phyloP scores from a whole-genome alignment of 1,140 invertebrate species.

The Linepithema humile region DNA sequence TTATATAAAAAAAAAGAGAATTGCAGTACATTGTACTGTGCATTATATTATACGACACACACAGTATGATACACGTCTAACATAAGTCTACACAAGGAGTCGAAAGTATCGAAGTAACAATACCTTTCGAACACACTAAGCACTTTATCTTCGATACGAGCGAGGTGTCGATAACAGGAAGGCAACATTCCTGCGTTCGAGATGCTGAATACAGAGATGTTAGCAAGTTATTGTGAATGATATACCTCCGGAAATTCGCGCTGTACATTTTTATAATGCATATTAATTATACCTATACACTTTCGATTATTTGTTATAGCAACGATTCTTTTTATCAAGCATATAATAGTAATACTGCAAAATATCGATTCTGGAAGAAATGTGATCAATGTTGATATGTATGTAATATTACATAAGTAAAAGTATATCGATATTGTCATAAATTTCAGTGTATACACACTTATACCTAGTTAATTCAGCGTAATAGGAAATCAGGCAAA shows the following conservation, averaged over 20 bases:
- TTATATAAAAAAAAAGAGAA: not conserved
- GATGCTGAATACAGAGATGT: slow-evolving; percentile 8
- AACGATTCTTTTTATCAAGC: not conserved
- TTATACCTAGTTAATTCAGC: not conserved
- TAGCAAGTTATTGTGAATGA: not conserved
- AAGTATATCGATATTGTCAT: not conserved
- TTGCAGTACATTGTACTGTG: not conserved
- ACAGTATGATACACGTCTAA: not conserved
- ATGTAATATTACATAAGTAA: not conserved
- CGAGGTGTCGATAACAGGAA: slow-evolving; percentile 35
- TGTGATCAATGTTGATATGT: not conserved
- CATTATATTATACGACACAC: not conserved
- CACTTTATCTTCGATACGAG: slow-evolving; percentile 36
- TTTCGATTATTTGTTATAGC: not conserved
- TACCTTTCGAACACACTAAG: slow-evolving; percentile 3
- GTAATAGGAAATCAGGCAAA: not conserved
- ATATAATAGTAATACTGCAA: not conserved
- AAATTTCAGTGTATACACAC: no score
- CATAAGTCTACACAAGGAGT: not conserved
- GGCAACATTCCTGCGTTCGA: not conserved
- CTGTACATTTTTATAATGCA: not conserved
- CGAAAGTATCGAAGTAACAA: slow-evolving; percentile 17
- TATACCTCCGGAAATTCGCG: not conserved
- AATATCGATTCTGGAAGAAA: no score
- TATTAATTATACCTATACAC: not conserved